phyloP scores from a whole-genome alignment of 2,888 invertebrate species.

The Galerucella calmariensis region DNA sequence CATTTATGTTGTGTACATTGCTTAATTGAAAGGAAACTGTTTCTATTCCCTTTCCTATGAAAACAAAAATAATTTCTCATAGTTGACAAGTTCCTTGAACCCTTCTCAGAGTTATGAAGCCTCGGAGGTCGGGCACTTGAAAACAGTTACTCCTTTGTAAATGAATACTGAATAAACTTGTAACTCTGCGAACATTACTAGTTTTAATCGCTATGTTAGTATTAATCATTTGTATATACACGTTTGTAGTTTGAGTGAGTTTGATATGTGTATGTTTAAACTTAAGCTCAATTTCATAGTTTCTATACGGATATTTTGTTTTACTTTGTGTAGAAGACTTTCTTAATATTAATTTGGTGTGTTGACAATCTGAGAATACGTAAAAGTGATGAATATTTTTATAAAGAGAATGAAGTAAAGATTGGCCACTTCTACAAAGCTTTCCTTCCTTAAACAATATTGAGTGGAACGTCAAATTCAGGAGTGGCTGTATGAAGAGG shows the following conservation, averaged over 20 bases:
- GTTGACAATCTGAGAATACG: no score
- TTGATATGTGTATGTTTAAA: no score
- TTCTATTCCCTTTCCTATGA: not conserved
- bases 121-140: not conserved
- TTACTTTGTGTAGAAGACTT: no score
- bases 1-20: not conserved
- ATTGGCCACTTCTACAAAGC: no score
- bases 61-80: conserved; percentile 9
- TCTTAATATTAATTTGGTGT: no score
- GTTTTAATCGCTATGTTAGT: not conserved
- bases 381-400: no score
- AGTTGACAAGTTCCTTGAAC: not conserved
- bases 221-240: conserved; percentile 4
- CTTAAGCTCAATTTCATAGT: no score
- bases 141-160: conserved; percentile 8
- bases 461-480: no score
- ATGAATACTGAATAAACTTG: conserved; percentile 10
- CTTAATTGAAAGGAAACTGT: not conserved
- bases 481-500: no score
- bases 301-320: no score
- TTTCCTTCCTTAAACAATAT: no score
- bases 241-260: not conserved
- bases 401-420: no score
- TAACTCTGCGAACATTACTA: not conserved
- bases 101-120: not conserved